Evolutionary conservation across 1,140 invertebrate species (phyloP).

Genomic region (Paraescarpia echinospica): DNA sequence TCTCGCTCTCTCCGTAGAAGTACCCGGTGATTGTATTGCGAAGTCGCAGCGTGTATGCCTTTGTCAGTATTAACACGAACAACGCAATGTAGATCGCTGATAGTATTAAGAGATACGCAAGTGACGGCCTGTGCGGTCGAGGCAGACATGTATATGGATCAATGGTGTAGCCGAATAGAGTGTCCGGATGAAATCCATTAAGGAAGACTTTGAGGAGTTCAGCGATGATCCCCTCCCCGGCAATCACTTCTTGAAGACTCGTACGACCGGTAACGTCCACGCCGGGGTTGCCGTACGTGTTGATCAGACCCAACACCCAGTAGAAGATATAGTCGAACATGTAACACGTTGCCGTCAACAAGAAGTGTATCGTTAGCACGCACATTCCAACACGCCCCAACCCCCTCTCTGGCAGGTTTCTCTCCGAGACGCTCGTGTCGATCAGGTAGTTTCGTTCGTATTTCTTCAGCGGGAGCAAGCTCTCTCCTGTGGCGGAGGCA

Average conservation of each 20-base stretch:
- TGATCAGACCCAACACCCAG: conserved; percentile 22
- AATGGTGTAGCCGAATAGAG: conserved; percentile 19
- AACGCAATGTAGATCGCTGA: conserved; percentile 24
- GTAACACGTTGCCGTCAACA: conserved; percentile 13
- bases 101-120: conserved; percentile 17
- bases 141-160: conserved; percentile 14
- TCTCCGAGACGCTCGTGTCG: not conserved
- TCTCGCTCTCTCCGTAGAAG: conserved; percentile 31
- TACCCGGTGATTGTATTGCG: conserved; percentile 28
- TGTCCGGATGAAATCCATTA: conserved; percentile 25
- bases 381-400: conserved; percentile 23
- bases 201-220: conserved; percentile 21
- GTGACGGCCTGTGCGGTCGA: not conserved
- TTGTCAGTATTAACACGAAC: conserved; percentile 16
- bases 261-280: conserved; percentile 19
- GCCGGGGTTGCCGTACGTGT: not conserved
- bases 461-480: conserved; percentile 24
- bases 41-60: conserved; percentile 28
- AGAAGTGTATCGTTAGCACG: conserved; percentile 22
- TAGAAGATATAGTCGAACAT: conserved; percentile 29
- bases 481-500: conserved; percentile 2
- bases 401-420: conserved; percentile 20
- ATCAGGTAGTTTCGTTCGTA: conserved; percentile 24
- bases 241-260: conserved; percentile 21
- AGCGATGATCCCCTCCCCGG: conserved; percentile 24